Evolutionary conservation across 2,888 invertebrate genomes (phyloP).

Genomic region (Gibbula magus): DNA sequence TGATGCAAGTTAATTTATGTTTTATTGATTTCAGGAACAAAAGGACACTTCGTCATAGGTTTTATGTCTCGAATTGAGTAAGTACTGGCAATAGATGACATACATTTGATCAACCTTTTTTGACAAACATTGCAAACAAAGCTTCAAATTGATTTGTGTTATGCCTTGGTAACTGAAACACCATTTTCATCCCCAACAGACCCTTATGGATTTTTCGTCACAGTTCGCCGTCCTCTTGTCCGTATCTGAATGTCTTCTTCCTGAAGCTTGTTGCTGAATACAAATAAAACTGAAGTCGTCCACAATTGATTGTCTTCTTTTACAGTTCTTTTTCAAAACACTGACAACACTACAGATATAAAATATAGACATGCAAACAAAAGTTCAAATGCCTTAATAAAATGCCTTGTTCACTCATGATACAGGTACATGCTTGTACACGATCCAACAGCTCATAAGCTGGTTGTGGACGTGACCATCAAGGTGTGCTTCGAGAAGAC

Average conservation of each 20-base stretch:
- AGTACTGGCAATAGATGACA: neutral
- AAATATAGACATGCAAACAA: too few species aligned
- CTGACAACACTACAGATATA: too few species aligned
- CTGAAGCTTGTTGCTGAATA: too few species aligned
- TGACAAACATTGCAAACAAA: neutral
- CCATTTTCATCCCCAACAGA: too few species aligned
- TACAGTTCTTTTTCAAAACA: too few species aligned
- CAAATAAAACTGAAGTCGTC: too few species aligned
- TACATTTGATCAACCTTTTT: neutral
- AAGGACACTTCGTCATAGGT: constrained; percentile 19
- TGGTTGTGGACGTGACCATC: neutral
- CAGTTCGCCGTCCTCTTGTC: too few species aligned
- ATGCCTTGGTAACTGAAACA: neutral
- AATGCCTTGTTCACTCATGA: neutral
- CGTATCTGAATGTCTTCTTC: too few species aligned
- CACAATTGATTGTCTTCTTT: too few species aligned
- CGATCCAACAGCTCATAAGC: neutral
- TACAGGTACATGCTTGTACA: constrained; percentile 4
- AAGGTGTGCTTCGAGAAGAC: constrained; percentile 28
- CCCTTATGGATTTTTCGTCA: too few species aligned
- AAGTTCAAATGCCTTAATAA: neutral
- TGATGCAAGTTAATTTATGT: neutral
- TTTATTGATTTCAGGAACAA: constrained; percentile 24
- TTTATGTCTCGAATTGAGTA: constrained; percentile 29
- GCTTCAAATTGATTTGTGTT: too few species aligned